Base-by-base conservation (phyloP, 2,113 vertebrate genomes). In the Pseudorasbora parva region DNA sequence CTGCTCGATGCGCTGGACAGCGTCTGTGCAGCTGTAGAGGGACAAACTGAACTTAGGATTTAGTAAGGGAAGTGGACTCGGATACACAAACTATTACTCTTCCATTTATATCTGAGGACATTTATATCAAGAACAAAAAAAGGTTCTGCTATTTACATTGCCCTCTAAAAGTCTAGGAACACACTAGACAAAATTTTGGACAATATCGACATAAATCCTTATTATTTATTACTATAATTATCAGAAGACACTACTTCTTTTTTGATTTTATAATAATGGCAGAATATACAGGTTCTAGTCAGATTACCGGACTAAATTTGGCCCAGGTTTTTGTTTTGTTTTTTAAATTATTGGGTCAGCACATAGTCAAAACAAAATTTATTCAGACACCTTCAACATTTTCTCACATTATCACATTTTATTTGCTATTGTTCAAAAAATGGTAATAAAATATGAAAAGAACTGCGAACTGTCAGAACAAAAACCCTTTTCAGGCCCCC, bases 1-100 rank as follows among this genome's bases (percentile, higher is more conserved):
- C 93, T 99, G 98, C 89, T 99, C 98, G 0, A 99, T 99, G 88
- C 98, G 95, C 92, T 99, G 98, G 89, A 99, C 98, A 0, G 95
- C 95, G 82, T 99, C 98, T 0, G 96, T 98, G 92, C 98, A 99
- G 92, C 94, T 99, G 89, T 92, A 91, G 89, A 91, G 72, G 86
- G 90, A 93, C 84, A 92, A 93, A 85, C 94, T 95, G 82, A 51
- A 88, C 82, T 86, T 66, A 89, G 23, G 83, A 86, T 85, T 88
- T 88, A 88, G 85, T 86, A 86, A 8, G 69, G 85, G 87, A 88
- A 77, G 45, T 43, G 83, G 87, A 80, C 87, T 76, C 27, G 78
- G 1, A 59, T 10, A 64, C 25, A 56, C 15, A 86, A 54, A 54
- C 6, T 51, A 33, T 15, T 47, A 79, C 23, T 49, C 19, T 69